Evolutionary conservation across 2,797 vertebrate species (phyloP).

Genomic region (Acanthiza pusilla): DNA sequence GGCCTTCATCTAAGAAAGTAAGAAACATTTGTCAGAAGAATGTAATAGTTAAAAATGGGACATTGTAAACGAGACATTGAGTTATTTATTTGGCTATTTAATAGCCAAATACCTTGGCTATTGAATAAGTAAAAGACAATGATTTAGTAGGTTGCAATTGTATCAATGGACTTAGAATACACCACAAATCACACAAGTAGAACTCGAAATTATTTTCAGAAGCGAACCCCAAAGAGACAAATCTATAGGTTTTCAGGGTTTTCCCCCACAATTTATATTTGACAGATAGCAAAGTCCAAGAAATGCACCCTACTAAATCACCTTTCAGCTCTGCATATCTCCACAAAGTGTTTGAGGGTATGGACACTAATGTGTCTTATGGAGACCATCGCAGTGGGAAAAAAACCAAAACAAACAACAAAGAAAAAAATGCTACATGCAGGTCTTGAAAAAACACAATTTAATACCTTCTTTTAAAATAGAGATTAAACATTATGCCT

Average conservation of each 20-base stretch:
- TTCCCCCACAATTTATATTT: not conserved
- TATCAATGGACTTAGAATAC: not conserved
- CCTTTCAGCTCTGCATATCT: not conserved
- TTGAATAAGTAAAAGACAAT: not conserved
- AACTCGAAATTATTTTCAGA: not conserved
- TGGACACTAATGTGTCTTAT: not conserved
- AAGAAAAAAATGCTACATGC: not conserved
- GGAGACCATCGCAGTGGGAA: no score
- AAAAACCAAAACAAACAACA: not conserved
- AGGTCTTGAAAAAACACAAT: not conserved
- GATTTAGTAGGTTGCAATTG: not conserved
- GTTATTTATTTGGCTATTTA: not conserved
- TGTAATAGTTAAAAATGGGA: not conserved
- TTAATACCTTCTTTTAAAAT: accelerated
- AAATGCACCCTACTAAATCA: not conserved
- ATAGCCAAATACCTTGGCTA: not conserved
- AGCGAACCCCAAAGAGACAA: not conserved
- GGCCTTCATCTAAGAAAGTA: not conserved
- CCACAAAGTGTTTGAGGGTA: not conserved
- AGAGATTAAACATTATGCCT: not conserved
- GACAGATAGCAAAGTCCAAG: not conserved
- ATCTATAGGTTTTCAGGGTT: not conserved
- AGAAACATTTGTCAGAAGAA: not conserved
- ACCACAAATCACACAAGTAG: not conserved
- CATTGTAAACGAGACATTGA: not conserved